A percentile compares a stretch with the other conserved stretches of the same genome.
phyloP scores from a whole-genome alignment of 2,888 invertebrate species.

The Rhaphigaster nebulosa region DNA sequence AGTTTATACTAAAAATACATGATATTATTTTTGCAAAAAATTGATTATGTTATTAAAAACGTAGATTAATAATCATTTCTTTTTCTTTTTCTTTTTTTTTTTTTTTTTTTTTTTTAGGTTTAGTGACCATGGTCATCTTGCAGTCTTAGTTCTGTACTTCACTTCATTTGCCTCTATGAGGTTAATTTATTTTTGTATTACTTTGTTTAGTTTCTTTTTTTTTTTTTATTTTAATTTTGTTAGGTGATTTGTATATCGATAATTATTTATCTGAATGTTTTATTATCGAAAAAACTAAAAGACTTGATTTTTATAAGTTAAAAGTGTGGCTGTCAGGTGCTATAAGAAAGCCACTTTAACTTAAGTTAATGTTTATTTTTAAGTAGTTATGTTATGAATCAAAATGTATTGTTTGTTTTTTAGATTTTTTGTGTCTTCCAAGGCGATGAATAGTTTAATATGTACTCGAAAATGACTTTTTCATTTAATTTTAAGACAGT shows the following conservation, averaged over 20 bases:
- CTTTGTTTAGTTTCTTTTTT: background rate
- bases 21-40: too few relatives aligned
- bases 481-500: background rate
- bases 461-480: background rate
- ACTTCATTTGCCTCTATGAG: conserved; percentile 42
- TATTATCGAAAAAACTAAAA: background rate
- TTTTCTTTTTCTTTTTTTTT: background rate
- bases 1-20: too few relatives aligned
- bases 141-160: conserved; percentile 69
- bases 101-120: conserved; percentile 72
- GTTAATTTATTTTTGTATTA: background rate
- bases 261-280: background rate
- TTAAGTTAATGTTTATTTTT: background rate
- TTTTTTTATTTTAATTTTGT: background rate
- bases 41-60: too few relatives aligned
- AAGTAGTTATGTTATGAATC: background rate
- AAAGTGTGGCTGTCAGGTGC: background rate
- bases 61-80: too few relatives aligned
- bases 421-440: background rate
- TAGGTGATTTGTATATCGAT: background rate
- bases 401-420: background rate
- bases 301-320: background rate
- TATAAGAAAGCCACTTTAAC: background rate
- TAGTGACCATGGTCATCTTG: conserved; percentile 75
- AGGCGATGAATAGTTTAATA: background rate